Percentiles rank a stretch among this genome's conserved stretches.
phyloP scores from a whole-genome alignment of 2,888 invertebrate species.

The Axea sp. region DNA sequence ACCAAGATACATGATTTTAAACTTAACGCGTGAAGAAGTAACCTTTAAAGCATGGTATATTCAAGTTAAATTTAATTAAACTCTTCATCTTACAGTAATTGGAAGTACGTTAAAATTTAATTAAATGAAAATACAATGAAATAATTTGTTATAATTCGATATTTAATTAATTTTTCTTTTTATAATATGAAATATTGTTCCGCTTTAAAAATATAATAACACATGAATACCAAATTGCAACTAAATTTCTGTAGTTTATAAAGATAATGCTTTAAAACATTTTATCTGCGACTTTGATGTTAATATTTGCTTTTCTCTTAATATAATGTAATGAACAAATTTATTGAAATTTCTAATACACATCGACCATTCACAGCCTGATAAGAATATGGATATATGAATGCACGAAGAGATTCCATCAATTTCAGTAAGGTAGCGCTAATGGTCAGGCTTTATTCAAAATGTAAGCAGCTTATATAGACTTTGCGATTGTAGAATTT shows the following conservation, averaged over 20 bases:
- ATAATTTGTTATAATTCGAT: too few species aligned
- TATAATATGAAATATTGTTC: too few species aligned
- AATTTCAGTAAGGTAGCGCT: constrained; percentile 58
- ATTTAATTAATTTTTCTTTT: too few species aligned
- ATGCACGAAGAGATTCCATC: constrained; percentile 46
- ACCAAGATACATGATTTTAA: constrained; percentile 18
- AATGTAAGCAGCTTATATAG: constrained; percentile 57
- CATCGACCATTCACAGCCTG: constrained; percentile 8
- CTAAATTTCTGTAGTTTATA: too few species aligned
- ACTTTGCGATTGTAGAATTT: constrained; percentile 59
- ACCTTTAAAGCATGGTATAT: constrained; percentile 1
- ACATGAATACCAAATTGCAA: too few species aligned
- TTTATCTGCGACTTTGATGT: too few species aligned
- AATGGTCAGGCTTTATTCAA: constrained; percentile 60
- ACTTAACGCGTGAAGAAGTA: constrained; percentile 13
- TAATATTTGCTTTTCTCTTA: too few species aligned
- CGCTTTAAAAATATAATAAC: too few species aligned
- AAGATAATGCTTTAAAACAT: too few species aligned
- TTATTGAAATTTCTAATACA: constrained; percentile 44
- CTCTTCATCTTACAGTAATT: not conserved
- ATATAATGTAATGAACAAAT: constrained; percentile 15
- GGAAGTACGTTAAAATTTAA: not conserved
- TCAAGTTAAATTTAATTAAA: constrained; percentile 15
- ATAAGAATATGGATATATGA: constrained; percentile 44
- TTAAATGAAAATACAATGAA: too few species aligned